Evolutionary conservation across 2,888 invertebrate species (phyloP).

Genomic region (Dasypogon diadema): DNA sequence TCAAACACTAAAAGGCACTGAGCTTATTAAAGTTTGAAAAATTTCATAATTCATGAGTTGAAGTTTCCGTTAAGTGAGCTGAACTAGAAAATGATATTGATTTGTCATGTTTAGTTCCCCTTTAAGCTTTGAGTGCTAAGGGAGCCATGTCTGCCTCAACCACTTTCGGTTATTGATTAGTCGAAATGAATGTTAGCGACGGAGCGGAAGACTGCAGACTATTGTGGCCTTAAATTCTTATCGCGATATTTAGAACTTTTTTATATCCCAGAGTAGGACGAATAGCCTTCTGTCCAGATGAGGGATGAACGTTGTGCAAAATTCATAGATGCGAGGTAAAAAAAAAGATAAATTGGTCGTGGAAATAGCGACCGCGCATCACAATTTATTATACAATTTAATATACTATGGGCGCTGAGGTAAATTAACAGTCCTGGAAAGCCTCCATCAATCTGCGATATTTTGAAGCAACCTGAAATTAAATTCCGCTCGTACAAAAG

Average conservation of each 20-base stretch:
- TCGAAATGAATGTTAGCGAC: background rate
- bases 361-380: slow-evolving; percentile 27
- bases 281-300: background rate
- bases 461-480: slow-evolving; percentile 16
- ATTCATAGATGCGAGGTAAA: background rate
- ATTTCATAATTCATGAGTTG: slow-evolving; percentile 35
- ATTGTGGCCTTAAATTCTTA: slow-evolving; percentile 6
- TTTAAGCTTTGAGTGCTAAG: slow-evolving; percentile 5
- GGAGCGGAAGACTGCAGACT: background rate
- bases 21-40: background rate
- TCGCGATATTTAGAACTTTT: slow-evolving; percentile 15
- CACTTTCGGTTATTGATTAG: slow-evolving; percentile 43
- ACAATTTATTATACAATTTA: slow-evolving; percentile 44
- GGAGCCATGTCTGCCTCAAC: background rate
- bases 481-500: slow-evolving; percentile 7
- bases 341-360: slow-evolving; percentile 14
- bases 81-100: slow-evolving; percentile 32
- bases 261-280: background rate
- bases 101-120: slow-evolving; percentile 30
- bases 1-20: background rate
- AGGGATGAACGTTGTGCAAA: background rate
- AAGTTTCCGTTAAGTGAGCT: slow-evolving; percentile 15
- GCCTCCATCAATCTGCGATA: slow-evolving; percentile 25
- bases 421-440: slow-evolving; percentile 10
- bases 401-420: background rate